phyloP scores from a whole-genome alignment of 1,140 invertebrate species.

The Meteorus sp. region DNA sequence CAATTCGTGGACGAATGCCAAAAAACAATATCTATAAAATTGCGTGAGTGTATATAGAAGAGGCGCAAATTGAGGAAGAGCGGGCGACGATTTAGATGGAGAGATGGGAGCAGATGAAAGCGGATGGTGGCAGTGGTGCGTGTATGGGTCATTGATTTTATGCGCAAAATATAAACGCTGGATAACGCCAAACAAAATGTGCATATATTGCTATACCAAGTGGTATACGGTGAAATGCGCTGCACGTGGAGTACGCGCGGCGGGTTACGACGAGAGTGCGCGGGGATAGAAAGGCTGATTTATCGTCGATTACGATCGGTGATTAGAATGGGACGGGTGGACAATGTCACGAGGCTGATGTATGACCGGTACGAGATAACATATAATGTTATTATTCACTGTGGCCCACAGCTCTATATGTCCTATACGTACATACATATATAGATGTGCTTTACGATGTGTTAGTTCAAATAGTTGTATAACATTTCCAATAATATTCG shows the following conservation, averaged over 20 bases:
- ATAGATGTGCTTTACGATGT: too few species aligned
- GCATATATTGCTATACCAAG: slow-evolving; percentile 2
- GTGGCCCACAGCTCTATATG: too few species aligned
- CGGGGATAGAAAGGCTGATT: slow-evolving; percentile 41
- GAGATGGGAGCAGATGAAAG: too few species aligned
- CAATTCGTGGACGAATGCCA: neutral
- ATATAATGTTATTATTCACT: slow-evolving; percentile 37
- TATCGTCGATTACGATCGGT: slow-evolving; percentile 47
- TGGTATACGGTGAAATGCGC: too few species aligned
- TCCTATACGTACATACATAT: too few species aligned
- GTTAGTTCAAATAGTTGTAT: too few species aligned
- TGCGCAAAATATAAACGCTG: slow-evolving; percentile 37
- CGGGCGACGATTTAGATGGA: too few species aligned
- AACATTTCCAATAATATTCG: too few species aligned
- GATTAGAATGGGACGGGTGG: slow-evolving; percentile 37
- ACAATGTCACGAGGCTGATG: slow-evolving; percentile 32
- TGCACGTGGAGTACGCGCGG: neutral
- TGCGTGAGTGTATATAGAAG: neutral
- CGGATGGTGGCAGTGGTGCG: slow-evolving; percentile 16
- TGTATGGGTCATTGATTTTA: slow-evolving; percentile 37
- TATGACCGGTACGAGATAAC: slow-evolving; percentile 40
- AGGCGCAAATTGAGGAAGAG: slow-evolving; percentile 22
- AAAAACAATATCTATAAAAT: neutral
- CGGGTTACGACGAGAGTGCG: neutral
- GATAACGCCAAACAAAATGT: slow-evolving; percentile 1